Percentiles rank a stretch among this genome's conserved stretches.
phyloP scores from a whole-genome alignment of 2,113 vertebrate genomes.

The Mobula birostris region DNA sequence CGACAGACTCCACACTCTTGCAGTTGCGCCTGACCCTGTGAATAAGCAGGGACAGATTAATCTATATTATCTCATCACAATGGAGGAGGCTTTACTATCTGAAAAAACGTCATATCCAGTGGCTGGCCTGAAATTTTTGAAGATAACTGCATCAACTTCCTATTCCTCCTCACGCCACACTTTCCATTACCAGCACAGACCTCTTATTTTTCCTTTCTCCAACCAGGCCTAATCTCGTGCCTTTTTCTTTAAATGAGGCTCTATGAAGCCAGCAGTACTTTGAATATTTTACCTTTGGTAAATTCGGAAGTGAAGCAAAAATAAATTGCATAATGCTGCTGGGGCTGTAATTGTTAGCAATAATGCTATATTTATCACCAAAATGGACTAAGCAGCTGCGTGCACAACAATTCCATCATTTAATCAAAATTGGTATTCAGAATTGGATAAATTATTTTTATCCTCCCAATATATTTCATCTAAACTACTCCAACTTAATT shows the following conservation, averaged over 20 bases:
- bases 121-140: no score
- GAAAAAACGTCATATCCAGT: no score
- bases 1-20: no score
- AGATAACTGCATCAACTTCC: no score
- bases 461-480: not conserved
- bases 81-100: no score
- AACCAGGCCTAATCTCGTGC: no score
- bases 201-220: not conserved
- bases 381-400: not conserved
- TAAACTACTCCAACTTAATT: not conserved
- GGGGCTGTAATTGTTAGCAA: constrained; percentile 7
- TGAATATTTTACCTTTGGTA: not conserved
- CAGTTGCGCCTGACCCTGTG: no score
- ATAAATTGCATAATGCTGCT: constrained; percentile 17
- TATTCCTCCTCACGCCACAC: not conserved
- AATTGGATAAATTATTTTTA: not conserved
- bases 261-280: not conserved
- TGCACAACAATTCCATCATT: not conserved
- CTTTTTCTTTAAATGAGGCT: not conserved
- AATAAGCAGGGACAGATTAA: no score
- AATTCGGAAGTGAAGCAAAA: not conserved
- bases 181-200: not conserved
- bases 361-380: not conserved
- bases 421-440: not conserved
- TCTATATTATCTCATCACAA: no score